Evolutionary conservation across 2,888 invertebrate genomes (phyloP).

Genomic region (Caenorhabditis panamensis): DNA sequence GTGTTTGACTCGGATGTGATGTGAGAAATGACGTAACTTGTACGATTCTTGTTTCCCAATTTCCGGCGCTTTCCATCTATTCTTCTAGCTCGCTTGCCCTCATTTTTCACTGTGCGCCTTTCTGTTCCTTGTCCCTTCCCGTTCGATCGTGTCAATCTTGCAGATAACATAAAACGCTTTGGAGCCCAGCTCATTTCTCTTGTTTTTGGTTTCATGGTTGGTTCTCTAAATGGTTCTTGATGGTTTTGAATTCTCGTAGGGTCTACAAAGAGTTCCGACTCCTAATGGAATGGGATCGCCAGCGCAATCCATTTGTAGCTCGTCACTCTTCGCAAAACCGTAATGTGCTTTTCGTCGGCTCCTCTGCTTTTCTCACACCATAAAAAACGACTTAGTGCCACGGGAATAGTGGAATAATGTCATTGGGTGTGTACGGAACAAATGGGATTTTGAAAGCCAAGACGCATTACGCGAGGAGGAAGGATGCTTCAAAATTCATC

Average conservation of each 20-base stretch:
- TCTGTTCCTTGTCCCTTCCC: conserved; percentile 6
- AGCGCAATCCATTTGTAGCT: not conserved
- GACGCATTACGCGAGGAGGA: conserved; percentile 23
- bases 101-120: conserved; percentile 37
- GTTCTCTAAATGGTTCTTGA: not conserved
- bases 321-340: not conserved
- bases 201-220: not conserved
- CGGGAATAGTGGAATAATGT: conserved; percentile 20
- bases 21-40: conserved; percentile 33
- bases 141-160: conserved; percentile 7
- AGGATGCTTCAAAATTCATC: conserved; percentile 58
- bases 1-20: not conserved
- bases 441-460: conserved; percentile 56
- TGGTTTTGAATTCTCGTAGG: not conserved
- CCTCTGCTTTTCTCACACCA: not conserved
- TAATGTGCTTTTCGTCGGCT: conserved; percentile 12
- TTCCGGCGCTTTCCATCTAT: conserved; percentile 32
- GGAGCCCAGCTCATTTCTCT: not conserved
- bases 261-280: not conserved
- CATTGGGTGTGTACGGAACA: conserved; percentile 26
- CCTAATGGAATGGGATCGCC: not conserved
- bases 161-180: conserved; percentile 13
- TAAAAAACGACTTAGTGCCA: conserved; percentile 1
- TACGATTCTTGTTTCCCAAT: conserved; percentile 43
- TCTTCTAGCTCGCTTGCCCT: conserved; percentile 17